These are phyloP conservation scores for Salarias fasciatus DNA, from an alignment of 2,797 vertebrate genomes.

Conservation along the genomic window DNA sequence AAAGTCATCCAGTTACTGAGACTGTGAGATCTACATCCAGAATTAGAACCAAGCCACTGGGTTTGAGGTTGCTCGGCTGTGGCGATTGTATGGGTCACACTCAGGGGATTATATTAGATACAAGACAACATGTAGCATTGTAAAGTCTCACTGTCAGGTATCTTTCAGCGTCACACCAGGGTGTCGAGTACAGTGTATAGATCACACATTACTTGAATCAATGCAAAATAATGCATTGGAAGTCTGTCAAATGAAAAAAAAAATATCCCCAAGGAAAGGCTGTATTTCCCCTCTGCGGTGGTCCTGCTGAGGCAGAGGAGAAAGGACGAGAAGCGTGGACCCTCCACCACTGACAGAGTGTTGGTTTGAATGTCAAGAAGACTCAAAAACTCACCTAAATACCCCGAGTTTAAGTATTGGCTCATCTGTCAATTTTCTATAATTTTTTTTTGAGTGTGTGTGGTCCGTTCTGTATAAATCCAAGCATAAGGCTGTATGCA, in stretches of 20 bases:
- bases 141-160: constrained; percentile 41
- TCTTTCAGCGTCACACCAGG: constrained; percentile 35
- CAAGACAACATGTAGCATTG: constrained; percentile 56
- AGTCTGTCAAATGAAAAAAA: constrained; percentile 17
- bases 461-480: constrained; percentile 49
- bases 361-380: constrained; percentile 35
- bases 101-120: constrained; percentile 61
- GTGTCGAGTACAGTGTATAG: neutral
- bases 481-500: constrained; percentile 53
- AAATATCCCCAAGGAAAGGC: constrained; percentile 8
- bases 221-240: constrained; percentile 18
- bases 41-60: constrained; percentile 15
- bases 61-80: constrained; percentile 34
- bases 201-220: constrained; percentile 35
- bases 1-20: constrained; percentile 10
- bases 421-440: constrained; percentile 52
- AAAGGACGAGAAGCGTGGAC: constrained; percentile 19
- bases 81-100: constrained; percentile 52
- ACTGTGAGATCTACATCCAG: constrained; percentile 2
- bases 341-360: constrained; percentile 12
- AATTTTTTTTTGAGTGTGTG: constrained; percentile 43
- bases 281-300: constrained; percentile 2
- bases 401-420: constrained; percentile 42
- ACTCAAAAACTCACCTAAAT: constrained; percentile 34
- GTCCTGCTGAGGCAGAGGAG: constrained; percentile 19